Evolutionary conservation across 2,888 invertebrate genomes (phyloP).

Genomic region (Autographa pulchrina): DNA sequence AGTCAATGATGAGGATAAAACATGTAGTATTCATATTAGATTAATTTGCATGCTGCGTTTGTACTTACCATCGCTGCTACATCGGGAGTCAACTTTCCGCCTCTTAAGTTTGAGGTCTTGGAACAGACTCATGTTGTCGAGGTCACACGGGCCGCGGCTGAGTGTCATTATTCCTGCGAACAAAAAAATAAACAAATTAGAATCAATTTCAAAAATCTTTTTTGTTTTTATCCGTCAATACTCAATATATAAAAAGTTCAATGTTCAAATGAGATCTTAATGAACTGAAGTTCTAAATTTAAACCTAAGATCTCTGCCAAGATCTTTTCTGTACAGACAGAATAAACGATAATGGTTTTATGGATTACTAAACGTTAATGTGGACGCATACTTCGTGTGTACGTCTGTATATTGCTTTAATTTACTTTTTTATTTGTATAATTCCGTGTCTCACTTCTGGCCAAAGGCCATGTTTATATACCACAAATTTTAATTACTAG

Average conservation of each 20-base stretch:
- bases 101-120: constrained; percentile 99
- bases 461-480: background rate
- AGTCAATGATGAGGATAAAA: constrained; percentile 35
- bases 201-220: background rate
- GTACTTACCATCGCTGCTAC: constrained; percentile 97
- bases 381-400: background rate
- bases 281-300: constrained; percentile 37
- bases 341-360: constrained; percentile 31
- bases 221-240: constrained; percentile 18
- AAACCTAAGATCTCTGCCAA: constrained; percentile 34
- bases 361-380: constrained; percentile 29
- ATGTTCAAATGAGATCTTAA: constrained; percentile 26
- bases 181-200: constrained; percentile 66
- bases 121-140: constrained; percentile 99
- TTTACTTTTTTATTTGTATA: constrained; percentile 10
- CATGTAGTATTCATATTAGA: background rate
- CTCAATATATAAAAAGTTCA: constrained; percentile 14
- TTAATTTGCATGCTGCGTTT: constrained; percentile 26
- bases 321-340: constrained; percentile 25
- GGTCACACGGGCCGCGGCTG: constrained; percentile 98
- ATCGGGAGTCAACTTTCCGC: constrained; percentile 98
- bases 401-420: constrained; percentile 5
- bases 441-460: background rate
- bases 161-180: constrained; percentile 98
- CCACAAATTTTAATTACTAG: background rate